A percentile compares a stretch with the other conserved stretches of the same genome.
These are phyloP conservation scores for Drosophila colorata DNA, from an alignment of 2,888 invertebrate species.

Conservation along the genomic window DNA sequence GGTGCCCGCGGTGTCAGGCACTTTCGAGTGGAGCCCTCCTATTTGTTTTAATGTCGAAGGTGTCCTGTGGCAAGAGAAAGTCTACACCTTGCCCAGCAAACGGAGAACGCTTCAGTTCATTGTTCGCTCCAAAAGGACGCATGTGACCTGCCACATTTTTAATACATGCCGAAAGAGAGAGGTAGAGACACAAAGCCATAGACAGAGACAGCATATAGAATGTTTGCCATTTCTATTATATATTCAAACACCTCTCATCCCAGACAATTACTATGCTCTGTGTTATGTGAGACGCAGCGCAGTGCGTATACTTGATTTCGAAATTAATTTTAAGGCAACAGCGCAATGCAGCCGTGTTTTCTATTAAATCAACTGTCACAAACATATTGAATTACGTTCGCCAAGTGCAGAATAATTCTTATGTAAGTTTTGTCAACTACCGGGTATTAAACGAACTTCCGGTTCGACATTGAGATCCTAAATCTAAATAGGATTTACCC, in stretches of 20 bases:
- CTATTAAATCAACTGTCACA: conserved; percentile 14
- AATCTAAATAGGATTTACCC: too few relatives aligned
- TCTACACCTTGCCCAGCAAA: conserved; percentile 37
- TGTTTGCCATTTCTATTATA: conserved; percentile 25
- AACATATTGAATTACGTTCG: conserved; percentile 37
- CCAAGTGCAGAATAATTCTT: background rate
- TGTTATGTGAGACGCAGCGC: conserved; percentile 17
- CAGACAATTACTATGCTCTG: background rate
- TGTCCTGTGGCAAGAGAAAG: conserved; percentile 42
- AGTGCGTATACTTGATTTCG: conserved; percentile 39
- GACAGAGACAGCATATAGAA: conserved; percentile 13
- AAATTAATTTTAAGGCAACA: conserved; percentile 11
- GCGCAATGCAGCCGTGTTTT: conserved; percentile 12
- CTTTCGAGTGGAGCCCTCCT: background rate
- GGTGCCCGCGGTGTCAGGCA: background rate
- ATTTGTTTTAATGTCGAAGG: conserved; percentile 15
- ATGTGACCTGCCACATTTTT: conserved; percentile 25
- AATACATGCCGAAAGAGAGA: background rate
- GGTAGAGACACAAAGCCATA: background rate
- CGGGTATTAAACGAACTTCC: too few relatives aligned
- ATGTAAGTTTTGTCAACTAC: too few relatives aligned
- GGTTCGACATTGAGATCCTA: too few relatives aligned
- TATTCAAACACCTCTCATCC: conserved; percentile 3
- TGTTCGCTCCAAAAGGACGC: conserved; percentile 3
- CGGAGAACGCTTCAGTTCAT: conserved; percentile 5